Evolutionary conservation across 1,140 invertebrate species (phyloP).

Genomic region (Platyura marginata): DNA sequence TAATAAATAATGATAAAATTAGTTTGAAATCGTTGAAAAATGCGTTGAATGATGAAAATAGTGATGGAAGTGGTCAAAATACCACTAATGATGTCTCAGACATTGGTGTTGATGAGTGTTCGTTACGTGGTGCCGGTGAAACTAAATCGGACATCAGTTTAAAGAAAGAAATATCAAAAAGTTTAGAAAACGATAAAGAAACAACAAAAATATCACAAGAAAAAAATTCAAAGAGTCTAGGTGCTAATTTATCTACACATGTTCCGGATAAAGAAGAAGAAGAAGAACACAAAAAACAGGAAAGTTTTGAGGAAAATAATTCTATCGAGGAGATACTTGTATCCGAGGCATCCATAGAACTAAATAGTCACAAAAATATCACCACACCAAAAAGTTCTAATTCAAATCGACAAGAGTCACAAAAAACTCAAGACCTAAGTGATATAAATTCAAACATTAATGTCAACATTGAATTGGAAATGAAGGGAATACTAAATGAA

Average conservation of each 20-base stretch:
- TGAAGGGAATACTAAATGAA: constrained; percentile 6
- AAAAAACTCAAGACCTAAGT: constrained; percentile 14
- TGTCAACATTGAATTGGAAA: no score
- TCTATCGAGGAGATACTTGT: constrained; percentile 20
- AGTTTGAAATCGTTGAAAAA: constrained; percentile 2
- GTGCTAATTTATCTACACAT: not conserved
- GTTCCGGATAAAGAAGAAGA: not conserved
- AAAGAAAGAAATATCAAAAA: not conserved
- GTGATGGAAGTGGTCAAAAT: not conserved
- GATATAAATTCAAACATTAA: constrained; percentile 9
- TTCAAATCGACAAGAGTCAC: not conserved
- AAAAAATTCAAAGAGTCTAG: not conserved
- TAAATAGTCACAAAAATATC: not conserved
- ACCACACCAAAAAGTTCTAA: no score
- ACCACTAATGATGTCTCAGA: not conserved
- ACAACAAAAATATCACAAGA: not conserved
- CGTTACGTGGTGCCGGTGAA: not conserved
- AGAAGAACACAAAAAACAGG: not conserved
- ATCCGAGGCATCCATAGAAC: constrained; percentile 15
- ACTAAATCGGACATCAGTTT: not conserved
- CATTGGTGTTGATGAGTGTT: not conserved
- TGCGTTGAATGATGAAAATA: not conserved
- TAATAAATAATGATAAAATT: constrained; percentile 3
- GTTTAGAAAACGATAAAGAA: not conserved
- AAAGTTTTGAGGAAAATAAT: constrained; percentile 14